These are phyloP conservation scores for Eptesicus fuscus DNA, from an alignment of 2,113 vertebrate genomes.

Conservation along the genomic window DNA sequence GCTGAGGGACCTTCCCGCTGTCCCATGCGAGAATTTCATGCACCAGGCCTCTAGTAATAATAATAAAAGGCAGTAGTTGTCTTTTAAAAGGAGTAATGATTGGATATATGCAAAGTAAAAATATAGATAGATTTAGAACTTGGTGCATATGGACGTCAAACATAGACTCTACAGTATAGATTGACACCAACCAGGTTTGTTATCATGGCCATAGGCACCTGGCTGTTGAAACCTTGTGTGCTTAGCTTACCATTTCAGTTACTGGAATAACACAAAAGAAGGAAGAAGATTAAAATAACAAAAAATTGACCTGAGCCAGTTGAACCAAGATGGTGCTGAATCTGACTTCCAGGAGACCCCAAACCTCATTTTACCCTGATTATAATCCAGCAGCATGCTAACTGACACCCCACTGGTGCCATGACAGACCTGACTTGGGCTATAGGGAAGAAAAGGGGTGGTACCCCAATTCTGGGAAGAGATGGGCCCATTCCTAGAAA, in stretches of 20 bases:
- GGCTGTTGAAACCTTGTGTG: background rate
- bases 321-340: background rate
- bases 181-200: background rate
- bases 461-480: background rate
- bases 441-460: background rate
- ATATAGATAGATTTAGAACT: background rate
- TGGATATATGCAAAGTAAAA: background rate
- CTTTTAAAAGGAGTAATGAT: background rate
- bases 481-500: background rate
- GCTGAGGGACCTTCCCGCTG: too few relatives aligned
- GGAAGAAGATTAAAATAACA: background rate
- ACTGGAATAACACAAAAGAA: background rate
- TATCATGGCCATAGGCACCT: background rate
- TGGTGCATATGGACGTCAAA: background rate
- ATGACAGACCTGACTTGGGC: background rate
- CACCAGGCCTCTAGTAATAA: too few relatives aligned
- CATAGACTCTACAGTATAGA: background rate
- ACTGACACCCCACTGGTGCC: background rate
- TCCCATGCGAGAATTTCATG: too few relatives aligned
- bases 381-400: background rate
- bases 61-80: background rate
- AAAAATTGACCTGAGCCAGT: background rate
- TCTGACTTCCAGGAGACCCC: background rate
- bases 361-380: background rate
- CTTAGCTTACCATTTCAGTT: background rate